Percentiles rank a stretch among this genome's conserved stretches.
Conservation (phyloP, 2,113 vertebrate genomes). For the Tetrao urogallus region DNA sequence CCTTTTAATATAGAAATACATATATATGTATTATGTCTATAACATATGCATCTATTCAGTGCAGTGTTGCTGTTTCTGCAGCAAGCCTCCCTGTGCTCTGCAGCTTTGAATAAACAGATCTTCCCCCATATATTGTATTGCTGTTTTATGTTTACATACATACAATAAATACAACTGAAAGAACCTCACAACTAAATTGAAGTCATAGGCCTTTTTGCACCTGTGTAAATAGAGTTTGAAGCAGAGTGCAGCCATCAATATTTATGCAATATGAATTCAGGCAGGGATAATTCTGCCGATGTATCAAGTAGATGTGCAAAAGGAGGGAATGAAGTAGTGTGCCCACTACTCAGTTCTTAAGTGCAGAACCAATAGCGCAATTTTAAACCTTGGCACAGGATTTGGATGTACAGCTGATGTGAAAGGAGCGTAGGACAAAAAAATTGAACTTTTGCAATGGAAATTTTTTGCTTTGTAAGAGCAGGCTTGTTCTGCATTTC, state of each 20-base stretch:
- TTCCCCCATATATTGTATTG: background rate
- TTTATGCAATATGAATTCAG: background rate
- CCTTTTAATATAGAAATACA: background rate
- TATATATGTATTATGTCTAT: background rate
- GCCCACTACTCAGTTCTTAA: background rate
- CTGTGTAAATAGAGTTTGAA: background rate
- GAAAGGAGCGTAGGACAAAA: background rate
- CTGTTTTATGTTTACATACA: background rate
- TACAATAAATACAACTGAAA: background rate
- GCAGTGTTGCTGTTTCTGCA: background rate
- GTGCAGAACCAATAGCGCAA: background rate
- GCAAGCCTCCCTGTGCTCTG: background rate
- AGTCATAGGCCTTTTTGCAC: background rate
- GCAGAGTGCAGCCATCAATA: background rate
- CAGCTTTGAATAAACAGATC: background rate
- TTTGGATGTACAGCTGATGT: background rate
- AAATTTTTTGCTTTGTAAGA: background rate
- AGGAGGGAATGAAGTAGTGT: background rate
- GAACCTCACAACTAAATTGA: background rate
- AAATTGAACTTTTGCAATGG: rapidly evolving
- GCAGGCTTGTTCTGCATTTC: background rate
- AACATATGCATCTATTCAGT: background rate
- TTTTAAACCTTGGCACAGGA: background rate
- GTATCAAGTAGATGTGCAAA: background rate
- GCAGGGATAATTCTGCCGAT: background rate